Base-by-base conservation (phyloP, 1,140 invertebrate species). In the Drosophila micromelanica region DNA sequence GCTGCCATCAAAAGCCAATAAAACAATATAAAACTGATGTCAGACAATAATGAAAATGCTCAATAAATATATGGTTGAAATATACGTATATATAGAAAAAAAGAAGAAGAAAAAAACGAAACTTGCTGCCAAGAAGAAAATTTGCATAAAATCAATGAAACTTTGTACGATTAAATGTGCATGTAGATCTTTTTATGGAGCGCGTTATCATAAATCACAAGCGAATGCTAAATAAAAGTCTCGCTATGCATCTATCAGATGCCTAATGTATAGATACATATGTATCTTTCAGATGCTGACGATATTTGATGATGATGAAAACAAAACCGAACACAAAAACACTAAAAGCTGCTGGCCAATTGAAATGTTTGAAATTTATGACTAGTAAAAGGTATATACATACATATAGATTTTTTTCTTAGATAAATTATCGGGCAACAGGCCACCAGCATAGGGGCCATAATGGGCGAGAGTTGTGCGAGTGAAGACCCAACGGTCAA, bases 91-190 rank as follows among this genome's bases (percentile, higher is more conserved):
- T 59, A 68, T 17, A 7, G 0, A 6, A 32, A 74, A 8, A 55
- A 73, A 38, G 45, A 17, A 32, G 6, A 32, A 32, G 1, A 32
- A 32, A 32, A 7, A 48, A 55, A 71, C 17, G 30, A 62, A 55
- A 73, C 62, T 27, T 67, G 45, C 54, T 45, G 30, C 45, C 54
- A 37, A 45, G 11, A 46, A 59, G 20, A 60, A 43, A 81, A 87
- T 89, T 89, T 84, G 79, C 84, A 89, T 89, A 89, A 89, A 77
- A 60, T 75, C 59, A 90, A 89, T 89, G 80, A 68, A 77, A 84
- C 73, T 60, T 42, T 49, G 60, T 51, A 61, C 37, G 64, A 72
- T 72, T 59, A 65, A 59, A 59, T 59, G 69, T 77, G 65, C 71
- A 74, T 62, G 32, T 8, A 69, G 75, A 74, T 74, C 46, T 78